phyloP scores from a whole-genome alignment of 2,888 invertebrate genomes.

The Drosophila greeni region DNA sequence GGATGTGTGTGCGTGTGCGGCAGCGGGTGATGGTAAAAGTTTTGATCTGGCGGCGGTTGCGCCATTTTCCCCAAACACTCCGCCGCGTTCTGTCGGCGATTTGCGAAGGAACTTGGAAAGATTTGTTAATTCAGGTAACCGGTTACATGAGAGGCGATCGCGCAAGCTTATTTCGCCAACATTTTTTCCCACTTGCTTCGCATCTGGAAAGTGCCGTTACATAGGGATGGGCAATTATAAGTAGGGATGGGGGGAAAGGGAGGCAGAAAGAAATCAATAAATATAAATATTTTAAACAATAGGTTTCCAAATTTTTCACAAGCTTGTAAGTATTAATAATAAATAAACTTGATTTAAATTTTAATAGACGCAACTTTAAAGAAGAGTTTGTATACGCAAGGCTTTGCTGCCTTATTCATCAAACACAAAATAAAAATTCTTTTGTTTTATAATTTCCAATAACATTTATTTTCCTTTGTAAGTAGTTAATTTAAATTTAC shows the following conservation, averaged over 20 bases:
- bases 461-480: background rate
- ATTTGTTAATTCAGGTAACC: conserved; percentile 47
- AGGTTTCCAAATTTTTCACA: no score
- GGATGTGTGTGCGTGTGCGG: conserved; percentile 56
- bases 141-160: conserved; percentile 56
- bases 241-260: background rate
- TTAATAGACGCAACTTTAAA: no score
- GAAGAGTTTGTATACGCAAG: no score
- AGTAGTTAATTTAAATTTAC: background rate
- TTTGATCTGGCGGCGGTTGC: conserved; percentile 71
- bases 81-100: conserved; percentile 29
- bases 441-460: no score
- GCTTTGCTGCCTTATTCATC: no score
- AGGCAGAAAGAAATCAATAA: background rate
- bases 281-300: background rate
- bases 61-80: conserved; percentile 64
- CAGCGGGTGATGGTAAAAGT: conserved; percentile 64
- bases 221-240: conserved; percentile 7
- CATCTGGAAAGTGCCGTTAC: conserved; percentile 54
- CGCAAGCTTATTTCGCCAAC: conserved; percentile 57
- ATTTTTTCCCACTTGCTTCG: conserved; percentile 53
- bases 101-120: conserved; percentile 8
- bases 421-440: no score
- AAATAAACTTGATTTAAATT: no score
- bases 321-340: no score